Evolutionary conservation across 2,113 vertebrate genomes (phyloP), one percentile per base, ranked within the genome.

Genomic region (Periophthalmodon schlosseri): DNA sequence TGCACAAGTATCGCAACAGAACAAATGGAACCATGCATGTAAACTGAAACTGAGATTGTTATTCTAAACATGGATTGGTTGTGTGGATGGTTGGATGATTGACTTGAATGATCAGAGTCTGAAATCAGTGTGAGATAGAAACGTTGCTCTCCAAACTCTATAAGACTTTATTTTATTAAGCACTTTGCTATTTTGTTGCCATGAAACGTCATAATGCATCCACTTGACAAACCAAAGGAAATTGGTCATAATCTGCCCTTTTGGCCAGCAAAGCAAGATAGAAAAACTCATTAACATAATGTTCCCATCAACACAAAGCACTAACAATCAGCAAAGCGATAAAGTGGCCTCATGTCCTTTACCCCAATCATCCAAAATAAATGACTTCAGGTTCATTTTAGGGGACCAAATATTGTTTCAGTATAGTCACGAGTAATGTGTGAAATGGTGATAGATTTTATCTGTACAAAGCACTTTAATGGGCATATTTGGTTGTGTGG

Each of bases 261-360:
- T 63, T 63, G 60, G 24, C 60, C 12, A 63, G 23, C 10, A 60
- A 34, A 18, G 60, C 60, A 63, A 63, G 28, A 63, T 63, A 63
- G 60, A 34, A 34, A 61, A 63, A 63, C 28, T 9, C 28, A 63
- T 63, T 63, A 34, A 20, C 60, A 63, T 63, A 63, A 63, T 63
- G 60, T 63, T 63, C 16, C 60, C 28, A 34, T 63, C 60, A 61
- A 61, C 58, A 61, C 58, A 61, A 61, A 61, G 15, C 58, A 61
- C 58, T 61, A 34, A 61, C 33, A 61, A 61, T 28, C 14, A 61
- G 58, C 23, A 28, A 61, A 61, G 24, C 23, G 6, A 61, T 61
- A 61, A 61, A 61, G 58, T 61, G 28, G 58, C 15, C 14, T 34
- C 23, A 5, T 61, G 58, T 33, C 56, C 56, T 24, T 10, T 56